Conservation (phyloP, 2,888 invertebrate genomes). For the Cephus sareptanus region DNA sequence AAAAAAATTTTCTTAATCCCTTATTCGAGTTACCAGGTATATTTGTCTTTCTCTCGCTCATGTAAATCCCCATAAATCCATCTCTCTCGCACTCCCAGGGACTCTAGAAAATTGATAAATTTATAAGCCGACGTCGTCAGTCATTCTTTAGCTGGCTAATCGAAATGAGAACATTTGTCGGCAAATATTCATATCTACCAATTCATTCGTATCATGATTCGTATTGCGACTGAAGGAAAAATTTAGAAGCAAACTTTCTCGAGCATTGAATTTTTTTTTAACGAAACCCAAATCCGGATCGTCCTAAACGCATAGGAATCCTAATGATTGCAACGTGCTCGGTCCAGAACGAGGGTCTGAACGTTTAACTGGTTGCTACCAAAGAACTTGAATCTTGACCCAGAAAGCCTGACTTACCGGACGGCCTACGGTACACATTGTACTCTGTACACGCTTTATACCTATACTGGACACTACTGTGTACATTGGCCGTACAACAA, state of each 20-base stretch:
- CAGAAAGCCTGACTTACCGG: slow-evolving; percentile 49
- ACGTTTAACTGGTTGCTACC: slow-evolving; percentile 26
- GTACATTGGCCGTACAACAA: neutral
- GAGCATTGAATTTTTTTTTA: neutral
- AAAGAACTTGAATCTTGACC: slow-evolving; percentile 62
- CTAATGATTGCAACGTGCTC: slow-evolving; percentile 15
- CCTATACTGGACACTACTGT: neutral
- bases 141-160: neutral
- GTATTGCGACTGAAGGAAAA: neutral
- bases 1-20: neutral
- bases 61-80: neutral
- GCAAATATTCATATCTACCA: neutral
- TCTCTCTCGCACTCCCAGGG: neutral
- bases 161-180: neutral
- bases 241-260: neutral
- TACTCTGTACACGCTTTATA: neutral
- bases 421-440: slow-evolving; percentile 14
- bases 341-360: slow-evolving; percentile 4
- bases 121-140: neutral
- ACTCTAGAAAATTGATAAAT: neutral
- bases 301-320: neutral
- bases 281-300: neutral
- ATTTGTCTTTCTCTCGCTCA: neutral
- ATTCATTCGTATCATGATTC: neutral
- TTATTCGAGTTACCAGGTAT: neutral